These are phyloP conservation scores for Nephrotoma appendiculata DNA, from an alignment of 2,888 invertebrate species.

Conservation along the genomic window DNA sequence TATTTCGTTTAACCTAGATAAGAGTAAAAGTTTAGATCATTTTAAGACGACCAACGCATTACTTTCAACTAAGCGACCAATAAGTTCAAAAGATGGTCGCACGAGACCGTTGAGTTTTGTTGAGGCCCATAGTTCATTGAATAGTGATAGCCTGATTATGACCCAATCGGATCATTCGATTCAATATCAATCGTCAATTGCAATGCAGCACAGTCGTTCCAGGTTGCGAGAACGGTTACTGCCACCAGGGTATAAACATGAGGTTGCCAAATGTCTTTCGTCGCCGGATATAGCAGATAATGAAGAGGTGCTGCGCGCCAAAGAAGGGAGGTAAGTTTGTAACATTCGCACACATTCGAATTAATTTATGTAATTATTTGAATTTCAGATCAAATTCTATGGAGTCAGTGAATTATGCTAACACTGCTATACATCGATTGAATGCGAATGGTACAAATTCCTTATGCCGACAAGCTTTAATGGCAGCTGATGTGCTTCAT, in stretches of 20 bases:
- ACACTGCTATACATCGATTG: not conserved
- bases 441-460: conserved; percentile 40
- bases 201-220: conserved; percentile 30
- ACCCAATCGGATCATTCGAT: not conserved
- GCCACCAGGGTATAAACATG: conserved; percentile 23
- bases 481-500: conserved; percentile 66
- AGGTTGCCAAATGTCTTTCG: conserved; percentile 26
- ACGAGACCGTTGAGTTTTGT: not conserved
- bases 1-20: not conserved
- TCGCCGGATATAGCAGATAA: conserved; percentile 26
- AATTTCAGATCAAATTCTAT: conserved; percentile 2
- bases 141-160: not conserved
- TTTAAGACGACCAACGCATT: conserved; percentile 19
- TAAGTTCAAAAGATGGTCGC: not conserved
- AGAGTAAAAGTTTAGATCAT: not conserved
- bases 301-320: not conserved
- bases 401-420: not conserved
- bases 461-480: conserved; percentile 55
- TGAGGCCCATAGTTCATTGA: not conserved
- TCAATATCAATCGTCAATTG: conserved; percentile 26
- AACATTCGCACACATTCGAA: not conserved
- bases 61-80: conserved; percentile 21
- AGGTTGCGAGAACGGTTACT: conserved; percentile 28
- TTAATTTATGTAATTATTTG: not conserved
- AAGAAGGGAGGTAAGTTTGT: not conserved